Conservation (phyloP, 2,113 vertebrate species). For the Catagonus wagneri region DNA sequence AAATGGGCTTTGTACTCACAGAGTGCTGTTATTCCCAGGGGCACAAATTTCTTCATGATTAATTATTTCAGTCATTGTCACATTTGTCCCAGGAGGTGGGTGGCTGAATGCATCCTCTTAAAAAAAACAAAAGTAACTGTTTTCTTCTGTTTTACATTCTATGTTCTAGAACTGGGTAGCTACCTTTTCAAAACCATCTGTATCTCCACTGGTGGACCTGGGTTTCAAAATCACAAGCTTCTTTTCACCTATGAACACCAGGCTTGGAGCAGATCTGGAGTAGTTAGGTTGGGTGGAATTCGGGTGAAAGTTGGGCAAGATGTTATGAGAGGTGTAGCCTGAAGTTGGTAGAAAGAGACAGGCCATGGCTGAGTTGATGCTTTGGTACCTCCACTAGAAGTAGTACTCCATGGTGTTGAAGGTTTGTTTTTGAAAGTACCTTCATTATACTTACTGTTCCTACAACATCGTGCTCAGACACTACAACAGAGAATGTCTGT, state of each 20-base stretch:
- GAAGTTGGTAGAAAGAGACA: not conserved
- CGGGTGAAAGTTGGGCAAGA: not conserved
- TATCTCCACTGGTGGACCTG: not conserved
- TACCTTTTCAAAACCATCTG: not conserved
- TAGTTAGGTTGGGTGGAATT: not conserved
- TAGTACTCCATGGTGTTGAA: not conserved
- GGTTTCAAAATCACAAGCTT: not conserved
- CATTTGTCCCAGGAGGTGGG: constrained; percentile 56
- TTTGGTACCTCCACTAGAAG: not conserved
- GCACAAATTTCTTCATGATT: not conserved
- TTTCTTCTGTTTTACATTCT: constrained; percentile 51
- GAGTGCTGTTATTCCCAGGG: constrained; percentile 13
- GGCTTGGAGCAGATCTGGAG: not conserved
- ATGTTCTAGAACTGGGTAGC: constrained; percentile 65
- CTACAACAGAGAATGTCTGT: not conserved
- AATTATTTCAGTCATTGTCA: constrained; percentile 73
- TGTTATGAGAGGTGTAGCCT: not conserved
- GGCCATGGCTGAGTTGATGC: not conserved
- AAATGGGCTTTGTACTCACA: not conserved
- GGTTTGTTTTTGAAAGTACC: not conserved
- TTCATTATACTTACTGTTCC: accelerated
- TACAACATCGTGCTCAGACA: accelerated
- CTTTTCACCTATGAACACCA: not conserved
- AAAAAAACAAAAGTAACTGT: not conserved
- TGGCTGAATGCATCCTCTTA: constrained; percentile 7